Conservation (phyloP, 2,888 invertebrate genomes). For the Maniola hyperantus region DNA sequence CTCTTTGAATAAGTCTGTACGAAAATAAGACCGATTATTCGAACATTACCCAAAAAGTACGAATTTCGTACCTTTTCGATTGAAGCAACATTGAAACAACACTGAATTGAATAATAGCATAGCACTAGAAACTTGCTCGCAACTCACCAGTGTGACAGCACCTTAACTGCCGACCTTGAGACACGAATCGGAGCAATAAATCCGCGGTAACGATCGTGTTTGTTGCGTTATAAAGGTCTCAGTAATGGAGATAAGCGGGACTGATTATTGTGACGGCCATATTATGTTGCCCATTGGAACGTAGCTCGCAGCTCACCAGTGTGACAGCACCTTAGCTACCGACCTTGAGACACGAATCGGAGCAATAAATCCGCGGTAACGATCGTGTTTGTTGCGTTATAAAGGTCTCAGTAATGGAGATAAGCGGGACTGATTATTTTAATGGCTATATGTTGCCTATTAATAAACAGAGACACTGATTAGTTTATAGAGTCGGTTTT, state of each 20-base stretch:
- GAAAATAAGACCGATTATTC: too few relatives aligned
- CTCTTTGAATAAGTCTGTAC: too few relatives aligned
- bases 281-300: slow-evolving; percentile 3
- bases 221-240: slow-evolving; percentile 46
- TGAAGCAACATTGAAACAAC: too few relatives aligned
- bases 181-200: slow-evolving; percentile 49
- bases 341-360: slow-evolving; percentile 46
- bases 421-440: slow-evolving; percentile 16
- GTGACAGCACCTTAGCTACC: slow-evolving; percentile 27
- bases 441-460: slow-evolving; percentile 10
- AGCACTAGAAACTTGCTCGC: too few relatives aligned
- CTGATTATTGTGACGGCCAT: slow-evolving; percentile 12
- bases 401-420: slow-evolving; percentile 43
- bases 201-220: slow-evolving; percentile 43
- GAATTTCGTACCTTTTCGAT: too few relatives aligned
- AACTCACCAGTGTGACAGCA: neutral
- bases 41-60: too few relatives aligned
- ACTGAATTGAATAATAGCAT: too few relatives aligned
- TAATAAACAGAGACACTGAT: neutral
- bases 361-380: slow-evolving; percentile 47
- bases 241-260: slow-evolving; percentile 35
- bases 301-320: neutral
- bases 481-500: neutral
- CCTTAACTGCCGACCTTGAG: slow-evolving; percentile 40
- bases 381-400: slow-evolving; percentile 44